Percentiles rank a stretch among this genome's conserved stretches.
phyloP scores from a whole-genome alignment of 53 echinoderm and acorn worm species.

The Zoroaster sp. region DNA sequence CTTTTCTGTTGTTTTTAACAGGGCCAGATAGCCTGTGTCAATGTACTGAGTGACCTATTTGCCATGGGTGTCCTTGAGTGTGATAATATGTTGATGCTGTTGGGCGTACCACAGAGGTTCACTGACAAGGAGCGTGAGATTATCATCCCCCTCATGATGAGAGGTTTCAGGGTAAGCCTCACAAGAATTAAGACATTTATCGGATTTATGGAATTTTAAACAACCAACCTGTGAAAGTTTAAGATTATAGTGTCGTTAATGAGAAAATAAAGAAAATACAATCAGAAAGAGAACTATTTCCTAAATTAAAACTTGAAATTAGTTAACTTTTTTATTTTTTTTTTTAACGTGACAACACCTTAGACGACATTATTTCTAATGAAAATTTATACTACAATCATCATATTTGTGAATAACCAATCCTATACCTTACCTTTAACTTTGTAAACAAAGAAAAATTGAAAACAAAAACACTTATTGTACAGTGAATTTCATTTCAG shows the following conservation, averaged over 20 bases:
- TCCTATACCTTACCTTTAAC: no score
- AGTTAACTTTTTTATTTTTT: not conserved
- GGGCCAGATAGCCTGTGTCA: constrained; percentile 93
- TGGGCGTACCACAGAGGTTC: constrained; percentile 86
- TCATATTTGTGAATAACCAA: no score
- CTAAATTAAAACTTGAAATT: not conserved
- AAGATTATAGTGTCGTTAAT: no score
- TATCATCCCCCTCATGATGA: constrained; percentile 84
- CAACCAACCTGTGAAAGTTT: no score
- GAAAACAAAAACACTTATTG: no score
- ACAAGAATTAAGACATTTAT: not conserved
- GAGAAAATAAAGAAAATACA: not conserved
- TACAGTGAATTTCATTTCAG: no score
- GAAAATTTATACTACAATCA: no score
- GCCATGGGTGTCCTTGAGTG: constrained; percentile 95
- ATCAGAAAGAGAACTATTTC: not conserved
- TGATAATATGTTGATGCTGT: constrained; percentile 96
- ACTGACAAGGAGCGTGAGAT: constrained; percentile 92
- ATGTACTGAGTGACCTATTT: constrained; percentile 90
- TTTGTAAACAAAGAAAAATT: no score
- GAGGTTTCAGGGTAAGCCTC: constrained; percentile 83
- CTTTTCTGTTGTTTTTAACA: constrained; percentile 6
- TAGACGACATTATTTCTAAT: no score
- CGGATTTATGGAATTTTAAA: no score
- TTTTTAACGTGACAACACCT: no score